phyloP scores from a whole-genome alignment of 2,113 vertebrate species.

The Micronisus gabar region DNA sequence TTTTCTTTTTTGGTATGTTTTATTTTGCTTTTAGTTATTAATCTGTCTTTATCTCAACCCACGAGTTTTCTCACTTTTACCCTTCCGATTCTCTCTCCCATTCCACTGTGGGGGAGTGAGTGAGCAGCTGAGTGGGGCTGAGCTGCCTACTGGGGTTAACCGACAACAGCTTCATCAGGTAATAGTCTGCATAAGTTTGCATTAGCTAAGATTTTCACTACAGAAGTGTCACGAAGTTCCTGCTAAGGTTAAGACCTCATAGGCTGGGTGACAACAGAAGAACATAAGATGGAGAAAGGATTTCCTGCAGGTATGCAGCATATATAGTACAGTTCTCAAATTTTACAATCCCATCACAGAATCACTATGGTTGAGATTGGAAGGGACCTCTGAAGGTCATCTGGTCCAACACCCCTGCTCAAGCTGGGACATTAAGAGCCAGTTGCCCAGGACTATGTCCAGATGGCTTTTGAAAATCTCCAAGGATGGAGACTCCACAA shows the following conservation, averaged over 20 bases:
- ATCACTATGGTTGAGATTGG: background rate
- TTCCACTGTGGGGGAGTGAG: accelerated
- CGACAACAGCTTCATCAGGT: background rate
- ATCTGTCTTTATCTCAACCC: background rate
- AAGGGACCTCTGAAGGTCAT: background rate
- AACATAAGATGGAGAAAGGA: background rate
- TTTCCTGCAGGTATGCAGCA: background rate
- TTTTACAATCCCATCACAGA: background rate
- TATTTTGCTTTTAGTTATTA: background rate
- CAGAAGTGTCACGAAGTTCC: background rate
- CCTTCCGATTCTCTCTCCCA: background rate
- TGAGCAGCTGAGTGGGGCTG: background rate
- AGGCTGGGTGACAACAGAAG: background rate
- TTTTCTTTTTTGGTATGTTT: background rate
- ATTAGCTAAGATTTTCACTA: background rate
- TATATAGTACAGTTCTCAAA: background rate
- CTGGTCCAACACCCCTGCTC: background rate
- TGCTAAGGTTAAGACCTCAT: background rate
- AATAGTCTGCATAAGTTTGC: background rate
- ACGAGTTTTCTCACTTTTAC: background rate
- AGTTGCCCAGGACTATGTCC: accelerated
- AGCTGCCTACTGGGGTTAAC: background rate
- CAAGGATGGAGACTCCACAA: background rate
- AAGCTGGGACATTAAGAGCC: background rate
- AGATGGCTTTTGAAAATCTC: background rate